Evolutionary conservation across 2,888 invertebrate species (phyloP).

Genomic region (Pogonocherus hispidulus): DNA sequence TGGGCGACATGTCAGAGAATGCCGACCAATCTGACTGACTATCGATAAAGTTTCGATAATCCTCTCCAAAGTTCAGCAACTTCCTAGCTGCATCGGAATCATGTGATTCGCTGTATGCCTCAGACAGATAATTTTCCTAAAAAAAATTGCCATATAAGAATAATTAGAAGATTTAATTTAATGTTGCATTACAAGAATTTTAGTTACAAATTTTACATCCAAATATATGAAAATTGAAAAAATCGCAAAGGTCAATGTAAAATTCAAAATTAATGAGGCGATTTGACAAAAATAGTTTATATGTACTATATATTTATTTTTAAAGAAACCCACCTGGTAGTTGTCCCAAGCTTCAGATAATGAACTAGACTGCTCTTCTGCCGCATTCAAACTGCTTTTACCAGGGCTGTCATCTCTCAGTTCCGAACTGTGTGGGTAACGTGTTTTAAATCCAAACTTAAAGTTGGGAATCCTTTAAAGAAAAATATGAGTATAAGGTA

Average conservation of each 20-base stretch:
- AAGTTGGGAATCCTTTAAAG: conserved; percentile 72
- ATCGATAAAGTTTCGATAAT: conserved; percentile 90
- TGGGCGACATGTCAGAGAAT: conserved; percentile 70
- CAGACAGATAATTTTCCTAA: conserved; percentile 92
- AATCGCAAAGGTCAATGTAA: too few relatives aligned
- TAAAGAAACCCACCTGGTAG: conserved; percentile 78
- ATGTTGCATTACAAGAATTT: too few relatives aligned
- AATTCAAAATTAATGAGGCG: too few relatives aligned
- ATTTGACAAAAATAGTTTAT: too few relatives aligned
- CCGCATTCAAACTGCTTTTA: conserved; percentile 74
- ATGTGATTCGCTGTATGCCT: conserved; percentile 88
- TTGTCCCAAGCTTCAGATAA: conserved; percentile 96
- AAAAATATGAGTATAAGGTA: conserved; percentile 15
- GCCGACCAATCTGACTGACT: conserved; percentile 92
- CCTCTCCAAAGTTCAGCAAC: conserved; percentile 89
- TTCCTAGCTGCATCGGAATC: conserved; percentile 89
- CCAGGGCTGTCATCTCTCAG: conserved; percentile 64
- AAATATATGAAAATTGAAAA: too few relatives aligned
- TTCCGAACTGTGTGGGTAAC: conserved; percentile 64
- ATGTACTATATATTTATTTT: too few relatives aligned
- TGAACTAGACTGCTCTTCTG: conserved; percentile 84
- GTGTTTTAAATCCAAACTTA: conserved; percentile 73
- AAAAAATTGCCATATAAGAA: conserved; percentile 50
- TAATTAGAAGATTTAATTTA: too few relatives aligned
- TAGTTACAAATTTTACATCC: too few relatives aligned